Evolutionary conservation across 2,113 vertebrate species (phyloP), one percentile per base, ranked within the genome.

Genomic region (Cariama cristata): DNA sequence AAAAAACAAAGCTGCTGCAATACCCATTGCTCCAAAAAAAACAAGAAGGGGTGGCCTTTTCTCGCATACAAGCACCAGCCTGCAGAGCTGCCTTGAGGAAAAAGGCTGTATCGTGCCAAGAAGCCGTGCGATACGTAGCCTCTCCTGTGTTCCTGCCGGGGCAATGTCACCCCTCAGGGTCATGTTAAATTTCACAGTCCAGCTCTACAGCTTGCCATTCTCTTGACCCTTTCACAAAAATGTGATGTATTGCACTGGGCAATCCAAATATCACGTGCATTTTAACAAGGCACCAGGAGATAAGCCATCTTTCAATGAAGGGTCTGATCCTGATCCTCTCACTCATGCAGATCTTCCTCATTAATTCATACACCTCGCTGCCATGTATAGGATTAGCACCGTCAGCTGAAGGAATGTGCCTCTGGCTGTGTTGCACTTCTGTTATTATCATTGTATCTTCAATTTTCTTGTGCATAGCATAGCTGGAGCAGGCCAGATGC

Each of bases 321-420:
- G 23, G 33, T 20, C 89, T 62, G 62, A 73, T 76, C 45, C 58
- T 23, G 26, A 64, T 50, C 33, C 53, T 64, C 35, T 71, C 45
- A 35, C 42, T 76, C 66, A 8, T 10, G 60, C 76, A 84, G 75
- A 26, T 45, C 73, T 84, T 89, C 52, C 23, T 89, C 28, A 49
- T 42, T 77, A 72, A 75, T 55, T 62, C 32, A 32, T 17, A 35
- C 58, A 44, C 23, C 12, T 53, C 0, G 1, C 55, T 84, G 64
- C 86, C 2, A 1, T 56, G 40, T 60, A 73, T 15, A 55, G 66
- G 80, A 95, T 95, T 96, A 88, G 62, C 94, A 85, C 87, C 0
- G 3, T 49, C 91, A 86, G 68, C 72, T 84, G 86, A 22, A 87
- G 83, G 91, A 96, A 97, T 85, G 83, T 79, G 94, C 93, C 88